Percentiles rank a stretch among this genome's conserved stretches.
Evolutionary conservation across 2,797 vertebrate species (phyloP).

Genomic region (Pipistrellus nathusii): DNA sequence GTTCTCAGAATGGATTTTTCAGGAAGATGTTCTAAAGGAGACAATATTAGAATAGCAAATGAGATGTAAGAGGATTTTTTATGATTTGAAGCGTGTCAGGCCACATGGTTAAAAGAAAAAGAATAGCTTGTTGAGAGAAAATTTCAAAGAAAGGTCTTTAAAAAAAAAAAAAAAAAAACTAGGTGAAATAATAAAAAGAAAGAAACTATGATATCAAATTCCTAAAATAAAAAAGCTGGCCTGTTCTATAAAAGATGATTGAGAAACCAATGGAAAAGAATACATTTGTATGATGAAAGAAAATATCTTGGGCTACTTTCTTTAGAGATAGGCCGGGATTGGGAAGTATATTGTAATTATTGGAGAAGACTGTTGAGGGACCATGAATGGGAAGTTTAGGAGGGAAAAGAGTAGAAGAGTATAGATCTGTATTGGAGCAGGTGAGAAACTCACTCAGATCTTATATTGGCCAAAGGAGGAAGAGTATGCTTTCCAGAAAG

Average conservation of each 20-base stretch:
- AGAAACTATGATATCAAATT: not conserved
- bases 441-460: not conserved
- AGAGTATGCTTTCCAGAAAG: not conserved
- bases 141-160: not conserved
- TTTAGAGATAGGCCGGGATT: not conserved
- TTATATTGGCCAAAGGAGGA: not conserved
- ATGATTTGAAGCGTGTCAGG: slow-evolving; percentile 11
- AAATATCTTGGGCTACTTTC: not conserved
- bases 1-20: slow-evolving; percentile 37
- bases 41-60: not conserved
- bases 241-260: not conserved
- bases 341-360: not conserved
- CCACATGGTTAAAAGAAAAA: not conserved
- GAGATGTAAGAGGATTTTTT: not conserved
- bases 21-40: not conserved
- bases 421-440: not conserved
- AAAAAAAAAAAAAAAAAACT: not conserved
- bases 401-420: not conserved
- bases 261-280: not conserved
- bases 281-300: not conserved
- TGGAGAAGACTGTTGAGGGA: not conserved
- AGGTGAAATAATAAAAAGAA: slow-evolving; percentile 37
- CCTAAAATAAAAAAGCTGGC: not conserved
- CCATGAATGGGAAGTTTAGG: not conserved
- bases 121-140: not conserved